Evolutionary conservation across 2,113 vertebrate genomes (phyloP), one percentile per base, ranked within the genome.

Genomic region (Arenaria interpres): DNA sequence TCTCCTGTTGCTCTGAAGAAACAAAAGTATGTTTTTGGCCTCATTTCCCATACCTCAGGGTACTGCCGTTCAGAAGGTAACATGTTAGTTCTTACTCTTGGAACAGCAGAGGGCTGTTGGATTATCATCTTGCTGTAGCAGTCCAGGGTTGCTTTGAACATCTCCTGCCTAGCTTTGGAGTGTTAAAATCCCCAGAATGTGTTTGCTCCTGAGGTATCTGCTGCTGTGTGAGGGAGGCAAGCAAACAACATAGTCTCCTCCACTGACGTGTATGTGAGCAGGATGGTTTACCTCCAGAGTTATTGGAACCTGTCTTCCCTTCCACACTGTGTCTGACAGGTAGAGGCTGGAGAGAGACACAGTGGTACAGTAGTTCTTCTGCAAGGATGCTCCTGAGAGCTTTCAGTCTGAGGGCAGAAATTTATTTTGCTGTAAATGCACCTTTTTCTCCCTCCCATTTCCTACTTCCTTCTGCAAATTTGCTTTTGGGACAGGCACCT

Each of bases 21-120:
- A 24, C 41, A 43, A 32, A 62, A 91, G 8, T 25, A 57, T 0
- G 0, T 53, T 82, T 54, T 9, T 23, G 7, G 30, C 10, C 3
- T 37, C 6, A 1, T 74, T 74, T 63, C 30, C 37, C 25, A 53
- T 68, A 68, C n/a, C 37, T 78, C 20, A 4, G 19, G 12, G 20
- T 91, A 53, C 45, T 35, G 22, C 33, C 56, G 11, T 22, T 80
- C 11, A 3, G 45, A 35, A 71, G 75, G 57, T 37, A 62, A 43
- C 2, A 4, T 3, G 11, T 60, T 83, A 53, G 12, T 39, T 81
- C 69, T 67, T 93, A 51, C 7, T 66, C 12, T 46, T 51, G 84
- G 57, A 68, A 63, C 43, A 77, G 27, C 43, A 48, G 57, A 11
- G 59, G 23, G 7, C 10, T 56, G 17, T 46, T 77, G 10, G 60